Conservation (phyloP, 2,113 vertebrate genomes). For the Salvelinus sp. region DNA sequence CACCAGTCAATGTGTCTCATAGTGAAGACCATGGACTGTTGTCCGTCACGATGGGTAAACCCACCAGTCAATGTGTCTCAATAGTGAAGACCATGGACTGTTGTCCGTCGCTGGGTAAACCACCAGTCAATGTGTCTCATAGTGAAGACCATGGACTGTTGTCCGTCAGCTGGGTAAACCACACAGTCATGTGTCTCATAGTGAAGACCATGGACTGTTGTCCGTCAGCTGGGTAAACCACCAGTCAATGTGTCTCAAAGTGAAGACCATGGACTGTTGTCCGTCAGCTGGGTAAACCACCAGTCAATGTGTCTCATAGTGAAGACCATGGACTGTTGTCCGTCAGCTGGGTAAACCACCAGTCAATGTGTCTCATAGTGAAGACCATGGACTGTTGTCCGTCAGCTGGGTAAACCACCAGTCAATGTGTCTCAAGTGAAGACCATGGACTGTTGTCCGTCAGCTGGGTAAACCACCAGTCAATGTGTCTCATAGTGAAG, state of each 20-base stretch:
- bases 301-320: slow-evolving; percentile 19
- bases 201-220: not conserved
- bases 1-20: slow-evolving; percentile 19
- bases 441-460: no score
- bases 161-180: not conserved
- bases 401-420: not conserved
- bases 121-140: slow-evolving; percentile 20
- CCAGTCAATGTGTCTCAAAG: slow-evolving; percentile 17
- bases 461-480: no score
- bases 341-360: not conserved
- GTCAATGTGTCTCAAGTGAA: slow-evolving; percentile 24
- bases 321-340: not conserved
- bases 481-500: no score
- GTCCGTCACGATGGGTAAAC: not conserved
- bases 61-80: slow-evolving; percentile 21
- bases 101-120: not conserved
- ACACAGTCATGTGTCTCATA: slow-evolving; percentile 19
- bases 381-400: not conserved
- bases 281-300: not conserved
- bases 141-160: not conserved
- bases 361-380: slow-evolving; percentile 19
- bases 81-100: not conserved
- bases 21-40: not conserved
- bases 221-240: not conserved
- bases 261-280: not conserved